Evolutionary conservation across 2,113 vertebrate genomes (phyloP), one percentile per base, ranked within the genome.

Genomic region (Corythornis vintsioides): DNA sequence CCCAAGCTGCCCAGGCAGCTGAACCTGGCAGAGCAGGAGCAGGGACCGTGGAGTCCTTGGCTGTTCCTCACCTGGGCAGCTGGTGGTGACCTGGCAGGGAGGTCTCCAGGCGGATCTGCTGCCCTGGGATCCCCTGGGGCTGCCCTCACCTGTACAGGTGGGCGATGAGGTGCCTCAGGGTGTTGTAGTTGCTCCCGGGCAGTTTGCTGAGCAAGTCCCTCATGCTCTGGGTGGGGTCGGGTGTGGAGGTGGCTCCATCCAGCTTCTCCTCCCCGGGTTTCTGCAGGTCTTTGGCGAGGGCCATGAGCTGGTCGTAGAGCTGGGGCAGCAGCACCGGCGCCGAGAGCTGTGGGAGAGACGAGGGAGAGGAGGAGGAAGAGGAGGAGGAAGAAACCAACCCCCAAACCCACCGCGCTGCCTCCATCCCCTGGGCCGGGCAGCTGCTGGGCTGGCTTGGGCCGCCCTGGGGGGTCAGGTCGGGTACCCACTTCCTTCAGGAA

Each of bases 401-500:
- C 45, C 38, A 38, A 50, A 50, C 14, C 25, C 29, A 20, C 55
- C 29, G 26, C 5, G 52, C 29, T 55, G 16, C 52, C 52, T 29
- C 16, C 52, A 17, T 55, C 52, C 52, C 26, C 7, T 26, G 11
- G 50, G 25, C 26, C 26, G 10, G 52, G 52, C 52, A 28, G 8
- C 26, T 10, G 26, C 15, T 28, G 3, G 52, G 52, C 6, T 28
- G 52, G 11, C 28, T 31, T 17, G 13, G 26, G 10, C 16, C 55
- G 6, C 12, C 55, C 55, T 6, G 17, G 17, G 4, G 15, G 55
- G 20, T 7, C 10, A 18, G 8, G 50, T 31, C n/a, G 4, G 38
- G 43, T 38, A 65, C 94, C 55, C 97, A 99, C 99, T 97, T 99
- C 98, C 92, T 99, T 99, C 65, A 99, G 98, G 96, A 99, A 99